phyloP scores from a whole-genome alignment of 1,140 invertebrate genomes.

The Plectus sambesii region DNA sequence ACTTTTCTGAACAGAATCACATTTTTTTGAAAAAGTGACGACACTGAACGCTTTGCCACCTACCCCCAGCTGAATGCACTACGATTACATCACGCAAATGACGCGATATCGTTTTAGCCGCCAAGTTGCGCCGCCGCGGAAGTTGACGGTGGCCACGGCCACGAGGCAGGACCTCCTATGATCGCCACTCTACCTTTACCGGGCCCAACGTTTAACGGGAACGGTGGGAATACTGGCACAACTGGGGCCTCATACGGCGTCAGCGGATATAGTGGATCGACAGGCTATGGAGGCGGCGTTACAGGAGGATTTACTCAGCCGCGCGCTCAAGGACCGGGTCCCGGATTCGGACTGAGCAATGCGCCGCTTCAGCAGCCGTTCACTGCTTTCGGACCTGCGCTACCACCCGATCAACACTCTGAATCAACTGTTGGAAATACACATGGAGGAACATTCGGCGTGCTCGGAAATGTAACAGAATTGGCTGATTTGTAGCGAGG shows the following conservation, averaged over 20 bases:
- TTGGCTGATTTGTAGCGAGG: no score
- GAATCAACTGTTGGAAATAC: no score
- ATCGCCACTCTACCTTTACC: neutral
- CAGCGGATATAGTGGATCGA: neutral
- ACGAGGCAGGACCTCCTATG: neutral
- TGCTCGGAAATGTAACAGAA: no score
- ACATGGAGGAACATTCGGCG: no score
- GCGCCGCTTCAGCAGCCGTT: no score
- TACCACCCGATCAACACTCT: no score
- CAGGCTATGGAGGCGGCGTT: constrained; percentile 8
- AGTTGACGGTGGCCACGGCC: neutral
- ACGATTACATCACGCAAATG: neutral
- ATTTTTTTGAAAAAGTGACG: no score
- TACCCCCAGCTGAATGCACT: neutral
- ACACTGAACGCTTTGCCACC: neutral
- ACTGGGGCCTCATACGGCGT: neutral
- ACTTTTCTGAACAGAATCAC: neutral
- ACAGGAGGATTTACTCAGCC: no score
- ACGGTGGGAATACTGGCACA: neutral
- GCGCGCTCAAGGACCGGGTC: no score
- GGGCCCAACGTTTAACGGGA: constrained; percentile 7
- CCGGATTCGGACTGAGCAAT: no score
- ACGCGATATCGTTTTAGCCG: constrained; percentile 21
- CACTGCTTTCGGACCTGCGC: no score
- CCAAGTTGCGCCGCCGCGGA: constrained; percentile 26